Conservation (phyloP, 2,888 invertebrate genomes). For the Morpho achilles region DNA sequence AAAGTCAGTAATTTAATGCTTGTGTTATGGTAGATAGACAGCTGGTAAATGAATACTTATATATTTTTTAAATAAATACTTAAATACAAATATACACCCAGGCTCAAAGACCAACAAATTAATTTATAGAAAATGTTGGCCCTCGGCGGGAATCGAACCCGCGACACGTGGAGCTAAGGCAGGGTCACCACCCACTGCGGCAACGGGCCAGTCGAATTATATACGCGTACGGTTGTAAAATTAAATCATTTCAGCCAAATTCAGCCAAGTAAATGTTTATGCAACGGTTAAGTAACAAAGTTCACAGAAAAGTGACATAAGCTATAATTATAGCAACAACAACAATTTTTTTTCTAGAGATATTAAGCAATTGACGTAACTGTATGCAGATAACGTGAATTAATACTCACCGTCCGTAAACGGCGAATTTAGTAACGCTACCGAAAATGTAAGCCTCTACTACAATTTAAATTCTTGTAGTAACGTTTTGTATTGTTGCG, state of each 20-base stretch:
- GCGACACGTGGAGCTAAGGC: too few species aligned
- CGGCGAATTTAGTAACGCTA: conserved; percentile 20
- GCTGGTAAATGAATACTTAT: too few species aligned
- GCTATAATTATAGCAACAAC: conserved; percentile 10
- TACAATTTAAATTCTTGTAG: conserved; percentile 19
- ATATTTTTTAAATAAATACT: too few species aligned
- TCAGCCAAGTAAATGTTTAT: conserved; percentile 4
- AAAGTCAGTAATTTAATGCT: too few species aligned
- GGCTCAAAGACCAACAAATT: too few species aligned
- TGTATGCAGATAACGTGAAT: conserved; percentile 17
- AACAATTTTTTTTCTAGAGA: conserved; percentile 16
- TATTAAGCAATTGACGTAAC: conserved; percentile 19
- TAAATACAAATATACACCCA: too few species aligned
- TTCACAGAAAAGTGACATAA: conserved; percentile 17
- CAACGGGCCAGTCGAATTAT: too few species aligned
- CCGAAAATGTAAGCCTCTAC: conserved; percentile 17
- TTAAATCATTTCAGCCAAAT: conserved; percentile 14
- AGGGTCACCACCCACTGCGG: too few species aligned
- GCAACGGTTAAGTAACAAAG: conserved; percentile 17
- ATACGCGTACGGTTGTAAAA: conserved; percentile 1
- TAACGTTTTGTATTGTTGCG: conserved; percentile 1
- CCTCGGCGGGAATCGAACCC: too few species aligned
- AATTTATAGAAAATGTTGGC: too few species aligned
- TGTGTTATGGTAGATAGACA: too few species aligned
- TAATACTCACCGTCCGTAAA: conserved; percentile 25